phyloP scores from a whole-genome alignment of 2,797 vertebrate genomes.

The Danio tinwini region DNA sequence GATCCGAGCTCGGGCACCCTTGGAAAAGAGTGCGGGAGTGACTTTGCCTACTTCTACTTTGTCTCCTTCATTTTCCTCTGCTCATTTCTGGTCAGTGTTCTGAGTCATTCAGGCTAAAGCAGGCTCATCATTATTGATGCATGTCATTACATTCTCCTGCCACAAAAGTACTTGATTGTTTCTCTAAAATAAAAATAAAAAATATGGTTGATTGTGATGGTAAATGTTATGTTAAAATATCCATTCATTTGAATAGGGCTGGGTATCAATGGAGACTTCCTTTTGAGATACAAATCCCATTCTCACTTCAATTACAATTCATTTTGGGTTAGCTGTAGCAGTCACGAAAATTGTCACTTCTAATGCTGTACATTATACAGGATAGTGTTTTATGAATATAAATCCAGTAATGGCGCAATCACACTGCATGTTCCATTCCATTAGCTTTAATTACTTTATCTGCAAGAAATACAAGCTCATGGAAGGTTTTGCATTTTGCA shows the following conservation, averaged over 20 bases:
- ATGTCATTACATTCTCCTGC: not conserved
- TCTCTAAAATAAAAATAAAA: not conserved
- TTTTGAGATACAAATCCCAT: not conserved
- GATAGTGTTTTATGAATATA: not conserved
- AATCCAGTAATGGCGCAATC: not conserved
- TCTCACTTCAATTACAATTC: too few species aligned
- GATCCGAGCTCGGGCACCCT: conserved; percentile 79
- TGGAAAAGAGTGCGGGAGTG: conserved; percentile 90
- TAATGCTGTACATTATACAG: not conserved
- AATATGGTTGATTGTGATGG: not conserved
- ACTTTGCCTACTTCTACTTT: conserved; percentile 98
- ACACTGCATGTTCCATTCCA: not conserved
- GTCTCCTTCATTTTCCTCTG: conserved; percentile 98
- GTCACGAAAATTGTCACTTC: not conserved
- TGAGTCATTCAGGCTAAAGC: not conserved
- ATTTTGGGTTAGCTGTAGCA: too few species aligned
- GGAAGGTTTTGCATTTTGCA: not conserved
- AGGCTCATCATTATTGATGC: not conserved
- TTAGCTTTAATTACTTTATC: not conserved
- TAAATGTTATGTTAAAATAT: not conserved
- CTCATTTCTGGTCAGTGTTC: conserved; percentile 91
- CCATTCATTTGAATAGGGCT: not conserved
- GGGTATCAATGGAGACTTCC: not conserved
- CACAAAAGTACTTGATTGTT: not conserved
- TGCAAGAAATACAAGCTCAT: not conserved